Base-by-base conservation (phyloP, 2,888 invertebrate genomes). In the Stenoptilia bipunctidactyla region DNA sequence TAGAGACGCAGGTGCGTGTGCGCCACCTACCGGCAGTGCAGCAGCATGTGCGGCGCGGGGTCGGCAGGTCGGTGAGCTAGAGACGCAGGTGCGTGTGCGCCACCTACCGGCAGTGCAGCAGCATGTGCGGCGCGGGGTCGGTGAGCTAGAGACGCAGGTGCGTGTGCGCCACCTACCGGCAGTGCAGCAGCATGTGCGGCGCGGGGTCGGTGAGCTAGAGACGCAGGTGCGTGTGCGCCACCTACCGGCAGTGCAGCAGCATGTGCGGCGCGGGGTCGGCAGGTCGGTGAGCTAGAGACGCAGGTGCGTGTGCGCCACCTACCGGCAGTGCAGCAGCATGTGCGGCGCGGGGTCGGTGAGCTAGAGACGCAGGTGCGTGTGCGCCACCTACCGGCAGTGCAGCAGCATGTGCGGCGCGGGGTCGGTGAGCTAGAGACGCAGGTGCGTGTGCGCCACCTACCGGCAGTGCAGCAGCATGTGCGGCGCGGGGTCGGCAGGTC, bases 1-100 rank as follows among this genome's bases (percentile, higher is more conserved):
- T n/a, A n/a, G n/a, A n/a, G n/a, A n/a, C n/a, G n/a, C n/a, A n/a
- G n/a, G n/a, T n/a, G n/a, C n/a, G n/a, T n/a, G n/a, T n/a, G n/a
- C n/a, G n/a, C n/a, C n/a, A n/a, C n/a, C n/a, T n/a, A n/a, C n/a
- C n/a, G n/a, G n/a, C n/a, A n/a, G n/a, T n/a, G n/a, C n/a, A n/a
- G n/a, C 12, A 27, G 36, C 37, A 36, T 74, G 71, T 87, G 90
- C 89, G 68, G 84, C 83, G n/a, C n/a, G n/a, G n/a, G n/a, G 86
- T 92, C 91, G 79, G 93, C 92, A n/a, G n/a, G 93, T 92, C 47
- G 94, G 85, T 71, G 93, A 94, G 47, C 93, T 92, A 44, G 95
- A 86, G 15, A 94, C 94, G 48, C 94, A 88, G 43, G 94, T 93
- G 25, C 9, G 25, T 25, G 25, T 25, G 25, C 9, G 25, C 9